Evolutionary conservation across 2,113 vertebrate species (phyloP).

Genomic region (Anser brachyrhynchus): DNA sequence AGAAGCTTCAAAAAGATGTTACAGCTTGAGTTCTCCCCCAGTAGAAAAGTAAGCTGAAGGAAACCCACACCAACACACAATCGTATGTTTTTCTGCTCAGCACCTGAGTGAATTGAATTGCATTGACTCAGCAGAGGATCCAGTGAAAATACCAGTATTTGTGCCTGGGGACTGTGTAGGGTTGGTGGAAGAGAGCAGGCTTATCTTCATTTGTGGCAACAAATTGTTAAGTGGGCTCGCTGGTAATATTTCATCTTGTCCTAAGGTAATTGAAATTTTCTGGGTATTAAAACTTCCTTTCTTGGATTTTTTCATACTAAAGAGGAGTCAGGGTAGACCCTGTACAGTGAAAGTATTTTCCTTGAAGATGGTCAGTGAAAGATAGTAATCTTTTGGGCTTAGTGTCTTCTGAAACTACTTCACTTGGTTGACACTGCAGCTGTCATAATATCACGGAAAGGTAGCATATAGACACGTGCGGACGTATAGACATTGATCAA

Average conservation of each 20-base stretch:
- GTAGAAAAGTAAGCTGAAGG: not conserved
- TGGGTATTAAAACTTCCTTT: not conserved
- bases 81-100: not conserved
- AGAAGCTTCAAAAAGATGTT: not conserved
- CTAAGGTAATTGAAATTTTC: not conserved
- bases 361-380: not conserved
- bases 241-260: not conserved
- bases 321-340: not conserved
- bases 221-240: not conserved
- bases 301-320: not conserved
- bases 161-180: not conserved
- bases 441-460: not conserved
- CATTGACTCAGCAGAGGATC: not conserved
- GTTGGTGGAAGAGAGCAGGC: not conserved
- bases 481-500: not conserved
- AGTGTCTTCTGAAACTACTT: not conserved
- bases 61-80: not conserved
- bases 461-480: fast-evolving
- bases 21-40: not conserved
- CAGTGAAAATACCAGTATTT: not conserved
- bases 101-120: not conserved
- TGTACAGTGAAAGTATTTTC: not conserved
- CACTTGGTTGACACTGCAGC: fast-evolving
- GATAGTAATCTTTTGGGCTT: not conserved
- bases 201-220: not conserved